A percentile compares a stretch with the other conserved stretches of the same genome.
Evolutionary conservation across 2,797 vertebrate species (phyloP).

Genomic region (Myripristis murdjan): DNA sequence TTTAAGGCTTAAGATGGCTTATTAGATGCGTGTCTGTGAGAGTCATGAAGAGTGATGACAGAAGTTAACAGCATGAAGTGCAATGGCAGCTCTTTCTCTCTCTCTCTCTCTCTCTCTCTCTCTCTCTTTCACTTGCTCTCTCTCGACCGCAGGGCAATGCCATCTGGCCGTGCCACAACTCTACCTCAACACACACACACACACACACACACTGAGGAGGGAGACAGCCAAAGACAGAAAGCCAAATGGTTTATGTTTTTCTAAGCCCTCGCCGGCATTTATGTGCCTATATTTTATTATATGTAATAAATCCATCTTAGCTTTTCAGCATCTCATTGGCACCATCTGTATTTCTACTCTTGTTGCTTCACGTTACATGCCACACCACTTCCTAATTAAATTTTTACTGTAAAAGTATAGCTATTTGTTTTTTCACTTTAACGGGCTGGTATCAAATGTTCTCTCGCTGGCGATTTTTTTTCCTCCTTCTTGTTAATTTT

Average conservation of each 20-base stretch:
- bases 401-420: neutral
- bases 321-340: neutral
- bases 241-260: neutral
- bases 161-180: conserved; percentile 57
- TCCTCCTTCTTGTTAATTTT: neutral
- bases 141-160: conserved; percentile 36
- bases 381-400: neutral
- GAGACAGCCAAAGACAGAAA: neutral
- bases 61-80: conserved; percentile 48
- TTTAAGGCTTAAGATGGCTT: too few relatives aligned
- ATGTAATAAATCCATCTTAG: neutral
- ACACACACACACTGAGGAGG: neutral
- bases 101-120: conserved; percentile 8
- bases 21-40: too few relatives aligned
- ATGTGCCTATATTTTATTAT: conserved; percentile 8
- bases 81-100: conserved; percentile 27
- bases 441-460: conserved; percentile 16
- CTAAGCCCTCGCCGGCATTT: neutral
- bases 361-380: neutral
- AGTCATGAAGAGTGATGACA: conserved; percentile 22
- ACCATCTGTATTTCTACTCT: neutral
- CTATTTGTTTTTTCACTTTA: neutral
- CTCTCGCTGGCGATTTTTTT: neutral
- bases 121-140: neutral
- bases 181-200: conserved; percentile 24